phyloP scores from a whole-genome alignment of 2,797 vertebrate genomes.

The Halcyon leucocephala region DNA sequence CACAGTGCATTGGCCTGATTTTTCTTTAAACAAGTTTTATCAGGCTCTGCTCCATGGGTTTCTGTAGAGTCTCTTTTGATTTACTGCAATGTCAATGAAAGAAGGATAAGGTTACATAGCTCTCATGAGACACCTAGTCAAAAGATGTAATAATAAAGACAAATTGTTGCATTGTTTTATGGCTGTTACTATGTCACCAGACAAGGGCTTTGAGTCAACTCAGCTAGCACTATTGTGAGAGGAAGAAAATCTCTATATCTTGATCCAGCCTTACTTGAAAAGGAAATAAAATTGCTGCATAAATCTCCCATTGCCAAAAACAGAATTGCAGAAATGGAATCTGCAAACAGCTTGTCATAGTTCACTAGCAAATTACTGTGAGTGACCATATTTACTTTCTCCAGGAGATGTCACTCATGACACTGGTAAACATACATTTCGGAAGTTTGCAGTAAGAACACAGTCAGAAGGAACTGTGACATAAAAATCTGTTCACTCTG shows the following conservation, averaged over 20 bases:
- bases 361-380: slow-evolving; percentile 10
- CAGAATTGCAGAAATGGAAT: background rate
- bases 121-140: background rate
- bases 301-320: background rate
- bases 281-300: background rate
- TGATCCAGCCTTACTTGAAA: background rate
- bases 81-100: background rate
- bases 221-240: background rate
- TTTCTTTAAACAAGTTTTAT: background rate
- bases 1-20: background rate
- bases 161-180: slow-evolving; percentile 22
- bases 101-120: background rate
- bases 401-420: slow-evolving; percentile 64
- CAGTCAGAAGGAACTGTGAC: background rate
- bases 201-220: background rate
- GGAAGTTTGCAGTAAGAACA: background rate
- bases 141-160: background rate
- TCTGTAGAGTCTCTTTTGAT: background rate
- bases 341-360: background rate
- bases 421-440: background rate
- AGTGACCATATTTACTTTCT: slow-evolving; percentile 31
- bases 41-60: background rate
- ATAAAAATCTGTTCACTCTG: background rate
- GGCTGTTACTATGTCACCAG: background rate
- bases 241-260: background rate